Evolutionary conservation across 2,797 vertebrate genomes (phyloP).

Genomic region (Linurgus olivaceus): DNA sequence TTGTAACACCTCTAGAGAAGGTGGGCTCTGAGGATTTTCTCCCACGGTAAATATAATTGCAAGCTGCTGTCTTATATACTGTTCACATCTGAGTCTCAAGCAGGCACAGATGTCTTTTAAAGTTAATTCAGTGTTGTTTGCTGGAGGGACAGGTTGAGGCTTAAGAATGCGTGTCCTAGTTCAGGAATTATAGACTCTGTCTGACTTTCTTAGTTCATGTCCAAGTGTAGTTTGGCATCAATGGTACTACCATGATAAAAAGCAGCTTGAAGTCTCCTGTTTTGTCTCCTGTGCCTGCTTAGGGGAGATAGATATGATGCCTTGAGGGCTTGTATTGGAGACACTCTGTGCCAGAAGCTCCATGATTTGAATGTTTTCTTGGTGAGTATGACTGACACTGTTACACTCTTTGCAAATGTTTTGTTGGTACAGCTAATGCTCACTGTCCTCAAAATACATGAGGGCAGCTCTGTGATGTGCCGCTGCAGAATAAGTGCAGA

Average conservation of each 20-base stretch:
- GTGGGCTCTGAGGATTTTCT: conserved; percentile 85
- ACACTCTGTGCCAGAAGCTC: conserved; percentile 87
- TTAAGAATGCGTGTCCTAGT: neutral
- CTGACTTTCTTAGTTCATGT: neutral
- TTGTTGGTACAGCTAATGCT: neutral
- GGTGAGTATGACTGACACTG: conserved; percentile 76
- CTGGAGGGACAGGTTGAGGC: neutral
- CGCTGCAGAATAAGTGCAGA: neutral
- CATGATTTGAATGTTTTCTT: conserved; percentile 91
- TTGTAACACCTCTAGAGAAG: conserved; percentile 83
- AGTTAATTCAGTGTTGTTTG: neutral
- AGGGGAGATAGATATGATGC: conserved; percentile 94
- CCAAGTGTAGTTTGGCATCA: neutral
- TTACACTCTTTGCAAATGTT: neutral
- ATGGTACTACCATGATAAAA: accelerated
- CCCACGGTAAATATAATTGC: conserved; percentile 78
- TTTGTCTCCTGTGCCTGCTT: neutral
- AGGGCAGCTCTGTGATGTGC: neutral
- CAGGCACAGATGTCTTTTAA: neutral
- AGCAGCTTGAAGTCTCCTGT: neutral
- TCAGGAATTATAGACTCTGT: neutral
- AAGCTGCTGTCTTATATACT: neutral
- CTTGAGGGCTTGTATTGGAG: conserved; percentile 90
- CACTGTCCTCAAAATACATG: neutral
- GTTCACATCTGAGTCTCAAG: neutral